Conservation (phyloP, 2,797 vertebrate species). For the Tenualosa ilisha region DNA sequence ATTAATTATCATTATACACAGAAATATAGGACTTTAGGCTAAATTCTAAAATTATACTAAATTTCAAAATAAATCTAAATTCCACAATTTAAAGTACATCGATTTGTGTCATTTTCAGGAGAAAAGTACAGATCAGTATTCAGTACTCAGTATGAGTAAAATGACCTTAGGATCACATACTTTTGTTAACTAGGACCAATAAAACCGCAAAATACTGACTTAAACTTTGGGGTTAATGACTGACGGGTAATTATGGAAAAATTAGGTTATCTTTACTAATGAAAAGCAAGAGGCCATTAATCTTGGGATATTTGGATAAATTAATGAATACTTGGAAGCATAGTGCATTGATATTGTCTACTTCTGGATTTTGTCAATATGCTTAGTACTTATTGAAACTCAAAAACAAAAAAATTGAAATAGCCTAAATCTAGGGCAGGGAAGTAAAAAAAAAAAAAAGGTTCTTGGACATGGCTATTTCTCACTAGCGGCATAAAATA, state of each 20-base stretch:
- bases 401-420: background rate
- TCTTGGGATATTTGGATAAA: background rate
- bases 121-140: background rate
- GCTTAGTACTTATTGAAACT: background rate
- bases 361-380: background rate
- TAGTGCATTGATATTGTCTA: background rate
- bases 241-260: background rate
- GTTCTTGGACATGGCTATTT: background rate
- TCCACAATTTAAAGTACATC: background rate
- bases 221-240: background rate
- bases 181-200: background rate
- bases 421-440: no score
- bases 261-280: background rate
- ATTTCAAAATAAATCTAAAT: no score
- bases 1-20: no score
- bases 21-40: no score
- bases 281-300: background rate
- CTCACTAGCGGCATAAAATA: constrained; percentile 31
- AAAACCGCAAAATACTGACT: background rate
- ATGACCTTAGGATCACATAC: background rate
- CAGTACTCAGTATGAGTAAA: background rate
- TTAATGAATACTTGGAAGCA: background rate
- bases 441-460: no score
- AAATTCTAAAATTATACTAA: no score
- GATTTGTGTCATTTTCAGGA: background rate